Evolutionary conservation across 2,113 vertebrate genomes (phyloP).

Genomic region (Rhea pennata): DNA sequence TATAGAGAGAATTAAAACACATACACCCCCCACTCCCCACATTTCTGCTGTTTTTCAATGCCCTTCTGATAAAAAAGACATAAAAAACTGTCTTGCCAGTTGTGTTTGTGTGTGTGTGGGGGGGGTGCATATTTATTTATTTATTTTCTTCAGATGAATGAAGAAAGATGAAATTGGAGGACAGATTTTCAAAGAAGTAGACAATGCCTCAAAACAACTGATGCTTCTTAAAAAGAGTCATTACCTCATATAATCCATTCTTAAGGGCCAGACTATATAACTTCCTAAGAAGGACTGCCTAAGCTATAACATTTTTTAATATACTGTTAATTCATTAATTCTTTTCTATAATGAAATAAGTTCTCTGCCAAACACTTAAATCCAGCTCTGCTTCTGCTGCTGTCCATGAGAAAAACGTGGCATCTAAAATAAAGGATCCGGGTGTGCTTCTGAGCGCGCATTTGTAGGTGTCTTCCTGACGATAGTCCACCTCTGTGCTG

Average conservation of each 20-base stretch:
- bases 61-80: not conserved
- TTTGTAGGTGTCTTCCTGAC: not conserved
- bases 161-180: not conserved
- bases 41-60: not conserved
- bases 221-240: not conserved
- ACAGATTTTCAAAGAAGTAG: not conserved
- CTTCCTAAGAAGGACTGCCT: not conserved
- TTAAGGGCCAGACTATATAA: not conserved
- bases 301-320: not conserved
- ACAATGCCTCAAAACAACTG: not conserved
- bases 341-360: not conserved
- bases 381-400: not conserved
- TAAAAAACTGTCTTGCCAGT: not conserved
- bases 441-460: not conserved
- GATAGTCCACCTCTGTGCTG: not conserved
- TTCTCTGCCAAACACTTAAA: not conserved
- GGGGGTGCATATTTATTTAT: too few relatives aligned
- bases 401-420: not conserved
- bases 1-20: not conserved
- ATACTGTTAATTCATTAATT: not conserved
- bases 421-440: not conserved
- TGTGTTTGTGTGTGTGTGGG: not conserved
- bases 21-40: rapidly evolving
- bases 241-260: rapidly evolving
- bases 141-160: not conserved